Evolutionary conservation across 2,888 invertebrate species (phyloP).

Genomic region (Catocala nupta): DNA sequence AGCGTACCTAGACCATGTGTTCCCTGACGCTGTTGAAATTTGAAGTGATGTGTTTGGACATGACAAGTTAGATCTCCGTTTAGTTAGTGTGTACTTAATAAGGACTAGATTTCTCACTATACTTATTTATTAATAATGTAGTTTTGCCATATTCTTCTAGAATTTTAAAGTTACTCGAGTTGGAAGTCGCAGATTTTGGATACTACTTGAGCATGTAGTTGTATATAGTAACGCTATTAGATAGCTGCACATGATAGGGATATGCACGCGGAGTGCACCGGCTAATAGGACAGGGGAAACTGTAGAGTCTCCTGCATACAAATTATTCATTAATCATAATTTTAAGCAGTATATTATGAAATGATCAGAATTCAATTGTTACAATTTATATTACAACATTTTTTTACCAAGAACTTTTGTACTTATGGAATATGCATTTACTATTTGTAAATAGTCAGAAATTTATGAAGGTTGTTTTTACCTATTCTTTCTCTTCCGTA

Average conservation of each 20-base stretch:
- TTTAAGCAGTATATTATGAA: constrained; percentile 20
- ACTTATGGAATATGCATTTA: constrained; percentile 47
- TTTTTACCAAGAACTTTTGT: constrained; percentile 40
- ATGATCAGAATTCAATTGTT: constrained; percentile 26
- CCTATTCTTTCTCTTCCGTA: constrained; percentile 27
- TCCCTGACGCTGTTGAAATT: constrained; percentile 86
- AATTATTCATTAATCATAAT: constrained; percentile 32
- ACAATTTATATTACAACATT: constrained; percentile 30
- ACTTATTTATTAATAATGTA: constrained; percentile 57
- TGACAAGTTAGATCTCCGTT: constrained; percentile 54
- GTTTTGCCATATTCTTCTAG: constrained; percentile 58
- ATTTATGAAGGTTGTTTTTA: constrained; percentile 29
- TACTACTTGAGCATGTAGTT: constrained; percentile 41
- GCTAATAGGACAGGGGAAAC: constrained; percentile 19
- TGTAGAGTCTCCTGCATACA: constrained; percentile 43
- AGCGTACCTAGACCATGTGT: constrained; percentile 88
- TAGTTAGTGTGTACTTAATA: constrained; percentile 50
- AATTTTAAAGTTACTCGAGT: constrained; percentile 36
- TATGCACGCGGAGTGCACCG: constrained; percentile 36
- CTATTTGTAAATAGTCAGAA: constrained; percentile 43
- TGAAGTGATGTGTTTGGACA: constrained; percentile 55
- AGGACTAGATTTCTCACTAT: constrained; percentile 54
- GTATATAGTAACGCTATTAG: constrained; percentile 42
- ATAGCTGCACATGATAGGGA: constrained; percentile 45
- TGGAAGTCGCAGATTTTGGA: constrained; percentile 29